Evolutionary conservation across 1,140 invertebrate species (phyloP).

Genomic region (Danaus melanippus): DNA sequence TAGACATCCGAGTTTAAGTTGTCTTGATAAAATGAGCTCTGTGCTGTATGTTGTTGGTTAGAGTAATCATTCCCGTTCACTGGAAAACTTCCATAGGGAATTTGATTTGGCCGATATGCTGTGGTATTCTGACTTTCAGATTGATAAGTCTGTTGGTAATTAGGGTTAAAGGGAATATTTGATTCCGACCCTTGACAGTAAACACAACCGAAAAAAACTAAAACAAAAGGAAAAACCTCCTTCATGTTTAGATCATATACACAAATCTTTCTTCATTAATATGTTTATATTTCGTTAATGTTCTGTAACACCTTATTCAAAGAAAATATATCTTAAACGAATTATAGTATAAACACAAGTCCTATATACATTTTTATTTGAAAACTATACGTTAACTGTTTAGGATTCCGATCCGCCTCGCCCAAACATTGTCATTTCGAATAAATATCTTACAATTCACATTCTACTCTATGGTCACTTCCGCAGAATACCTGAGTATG

Average conservation of each 20-base stretch:
- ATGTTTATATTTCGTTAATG: no score
- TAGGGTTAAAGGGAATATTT: constrained; percentile 40
- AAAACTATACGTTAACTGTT: no score
- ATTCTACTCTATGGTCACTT: no score
- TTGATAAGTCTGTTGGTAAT: constrained; percentile 41
- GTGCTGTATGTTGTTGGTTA: constrained; percentile 22
- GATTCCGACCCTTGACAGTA: constrained; percentile 42
- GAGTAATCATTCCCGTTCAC: constrained; percentile 49
- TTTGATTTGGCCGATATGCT: constrained; percentile 42
- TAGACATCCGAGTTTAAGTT: constrained; percentile 44
- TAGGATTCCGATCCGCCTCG: no score
- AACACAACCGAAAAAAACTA: constrained; percentile 34
- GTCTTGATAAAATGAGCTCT: constrained; percentile 62
- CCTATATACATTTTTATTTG: no score
- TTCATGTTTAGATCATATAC: constrained; percentile 35
- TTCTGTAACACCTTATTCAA: no score
- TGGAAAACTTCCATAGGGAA: constrained; percentile 58
- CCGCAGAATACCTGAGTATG: no score
- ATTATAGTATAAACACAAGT: no score
- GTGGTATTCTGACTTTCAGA: constrained; percentile 42
- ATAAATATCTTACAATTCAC: no score
- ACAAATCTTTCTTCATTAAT: no score
- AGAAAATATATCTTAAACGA: no score
- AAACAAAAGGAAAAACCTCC: constrained; percentile 28
- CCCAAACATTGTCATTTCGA: no score